Base-by-base conservation (phyloP, 1,140 invertebrate genomes). In the Frieseomelitta varia region DNA sequence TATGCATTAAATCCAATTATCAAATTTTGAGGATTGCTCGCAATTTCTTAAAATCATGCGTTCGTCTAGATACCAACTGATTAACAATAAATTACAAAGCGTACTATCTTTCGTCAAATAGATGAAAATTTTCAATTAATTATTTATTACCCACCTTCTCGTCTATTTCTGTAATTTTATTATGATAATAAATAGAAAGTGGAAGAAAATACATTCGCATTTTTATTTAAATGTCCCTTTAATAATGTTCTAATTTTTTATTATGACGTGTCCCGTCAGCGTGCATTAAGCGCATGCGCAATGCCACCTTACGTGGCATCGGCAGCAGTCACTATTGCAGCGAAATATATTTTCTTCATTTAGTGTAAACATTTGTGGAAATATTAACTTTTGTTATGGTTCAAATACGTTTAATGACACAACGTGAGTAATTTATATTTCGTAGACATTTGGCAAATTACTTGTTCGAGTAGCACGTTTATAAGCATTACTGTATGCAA, bases 281-380 rank as follows among this genome's bases (percentile, higher is more conserved):
- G 88, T 92, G 92, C 82, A 79, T 56, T 68, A 53, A 61, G 90
- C 93, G 94, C 95, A 95, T 96, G 96, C 95, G 95, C 93, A 93
- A 89, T 95, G 89, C 90, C 90, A 92, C 95, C 95, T 96, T 96
- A 96, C 96, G 95, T 96, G 95, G 96, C 96, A 96, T 91, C 93
- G 90, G 91, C 92, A 93, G 88, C 89, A 91, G 87, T 92, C 86
- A 88, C 90, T 91, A 85, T 92, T 91, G 88, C 88, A 91, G 90
- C 87, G 84, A 93, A 90, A 93, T 92, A 92, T 79, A 91, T 92
- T 92, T 92, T 94, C 92, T 90, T 93, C 91, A 79, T 93, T 91
- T 92, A 89, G 90, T 90, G 88, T 93, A 92, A 93, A 93, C 91
- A 93, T 90, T 92, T 91, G 90, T 87, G 81, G 81, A 85, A 88